Evolutionary conservation across 1,140 invertebrate species (phyloP), one percentile per base, ranked within the genome.

Genomic region (Rhagoletis pomonella): DNA sequence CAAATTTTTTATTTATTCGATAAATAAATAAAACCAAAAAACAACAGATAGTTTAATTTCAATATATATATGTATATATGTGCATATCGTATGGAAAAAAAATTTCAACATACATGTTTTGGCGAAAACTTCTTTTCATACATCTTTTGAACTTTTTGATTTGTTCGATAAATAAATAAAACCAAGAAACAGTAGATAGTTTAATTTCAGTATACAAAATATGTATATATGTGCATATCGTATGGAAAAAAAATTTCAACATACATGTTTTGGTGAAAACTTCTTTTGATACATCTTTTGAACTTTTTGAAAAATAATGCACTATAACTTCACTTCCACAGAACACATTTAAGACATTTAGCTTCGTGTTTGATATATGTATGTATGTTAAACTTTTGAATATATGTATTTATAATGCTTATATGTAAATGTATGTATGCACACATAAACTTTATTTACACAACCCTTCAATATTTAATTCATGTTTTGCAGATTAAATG

Each of bases 251-350:
- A 67, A 67, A 64, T 0, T 64, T 19, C 10, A 17, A 14, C 10
- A 64, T n/a, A 64, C 1, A 29, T 29, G 29, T 29, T 29, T 29
- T 29, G 29, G 29, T 29, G 29, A 29, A 29, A 29, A 44, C 44
- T 47, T 42, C 44, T 81, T 81, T 73, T 81, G 17, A 17, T 81
- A 81, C 47, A 7, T 81, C 39, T 44, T 29, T 55, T 55, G n/a
- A 10, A 29, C 44, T 47, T 29, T 5, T 55, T 81, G 73, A 50
- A 81, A 81, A 81, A 81, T 81, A 81, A 81, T 81, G 73, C 73
- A 81, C 73, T 81, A 55, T 47, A 4, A 14, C 12, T 29, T 39
- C 69, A 17, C 42, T n/a, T 44, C 44, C 44, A 47, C 39, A 44
- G 44, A 55, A 55, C 5, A 7, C 50, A 7, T 3, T 55, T 55